These are phyloP conservation scores for Anoplophora glabripennis DNA, from an alignment of 1,140 invertebrate species.

Conservation along the genomic window DNA sequence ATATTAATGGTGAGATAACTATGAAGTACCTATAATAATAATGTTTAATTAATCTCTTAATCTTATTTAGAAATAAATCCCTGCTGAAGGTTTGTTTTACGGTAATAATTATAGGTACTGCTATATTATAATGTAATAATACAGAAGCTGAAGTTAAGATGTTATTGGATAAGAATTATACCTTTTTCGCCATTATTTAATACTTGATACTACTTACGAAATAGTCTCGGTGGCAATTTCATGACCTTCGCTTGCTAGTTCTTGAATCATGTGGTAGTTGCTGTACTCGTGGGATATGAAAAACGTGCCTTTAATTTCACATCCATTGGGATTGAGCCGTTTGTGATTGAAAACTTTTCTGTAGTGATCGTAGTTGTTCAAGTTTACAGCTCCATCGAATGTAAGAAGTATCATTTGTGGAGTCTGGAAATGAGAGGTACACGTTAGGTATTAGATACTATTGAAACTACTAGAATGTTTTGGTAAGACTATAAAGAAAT, in stretches of 20 bases:
- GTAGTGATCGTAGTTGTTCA: conserved; percentile 88
- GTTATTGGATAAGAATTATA: background rate
- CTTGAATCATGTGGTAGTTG: conserved; percentile 89
- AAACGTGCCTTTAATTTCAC: conserved; percentile 87
- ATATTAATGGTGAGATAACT: no score
- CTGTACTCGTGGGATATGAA: conserved; percentile 94
- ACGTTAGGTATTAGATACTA: background rate
- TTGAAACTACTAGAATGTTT: no score
- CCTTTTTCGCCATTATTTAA: no score
- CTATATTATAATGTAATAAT: no score
- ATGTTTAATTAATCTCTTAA: no score
- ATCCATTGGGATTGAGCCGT: conserved; percentile 84
- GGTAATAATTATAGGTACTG: no score
- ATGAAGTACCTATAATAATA: no score
- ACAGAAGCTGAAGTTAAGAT: no score
- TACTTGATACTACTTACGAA: conserved; percentile 57
- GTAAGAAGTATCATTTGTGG: conserved; percentile 93
- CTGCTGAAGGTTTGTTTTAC: no score
- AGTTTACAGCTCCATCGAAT: conserved; percentile 90
- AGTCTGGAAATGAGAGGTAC: conserved; percentile 59
- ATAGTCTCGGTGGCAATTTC: conserved; percentile 91
- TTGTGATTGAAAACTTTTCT: conserved; percentile 78
- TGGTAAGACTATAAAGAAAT: no score
- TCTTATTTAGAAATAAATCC: no score
- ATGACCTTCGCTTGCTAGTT: conserved; percentile 82